phyloP scores from a whole-genome alignment of 1,140 invertebrate genomes.

The Tetragonula clypearis region DNA sequence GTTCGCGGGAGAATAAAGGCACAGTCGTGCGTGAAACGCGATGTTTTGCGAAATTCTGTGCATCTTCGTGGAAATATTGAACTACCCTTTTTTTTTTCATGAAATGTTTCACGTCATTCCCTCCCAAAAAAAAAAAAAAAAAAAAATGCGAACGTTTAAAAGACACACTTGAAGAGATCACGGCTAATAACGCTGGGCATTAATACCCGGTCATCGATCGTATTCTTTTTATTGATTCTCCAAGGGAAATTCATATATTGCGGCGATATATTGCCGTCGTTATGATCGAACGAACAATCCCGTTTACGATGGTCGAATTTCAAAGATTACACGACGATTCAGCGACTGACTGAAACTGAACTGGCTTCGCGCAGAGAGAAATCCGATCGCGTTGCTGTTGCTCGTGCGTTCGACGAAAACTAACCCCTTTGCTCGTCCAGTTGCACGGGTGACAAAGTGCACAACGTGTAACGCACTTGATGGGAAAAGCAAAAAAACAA shows the following conservation, averaged over 20 bases:
- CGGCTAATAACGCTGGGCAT: too few relatives aligned
- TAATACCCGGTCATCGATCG: too few relatives aligned
- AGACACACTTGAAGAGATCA: too few relatives aligned
- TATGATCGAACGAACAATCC: not conserved
- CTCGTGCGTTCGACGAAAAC: not conserved
- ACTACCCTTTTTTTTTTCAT: too few relatives aligned
- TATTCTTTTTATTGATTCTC: too few relatives aligned
- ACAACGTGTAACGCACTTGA: not conserved
- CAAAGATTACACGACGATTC: not conserved
- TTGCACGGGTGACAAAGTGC: not conserved
- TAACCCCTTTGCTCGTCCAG: not conserved
- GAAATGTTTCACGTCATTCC: too few relatives aligned
- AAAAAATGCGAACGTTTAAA: too few relatives aligned
- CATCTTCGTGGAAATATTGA: not conserved
- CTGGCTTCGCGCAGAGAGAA: not conserved
- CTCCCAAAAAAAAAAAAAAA: too few relatives aligned
- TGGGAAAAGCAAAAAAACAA: not conserved
- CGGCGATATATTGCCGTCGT: not conserved
- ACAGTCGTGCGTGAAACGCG: not conserved
- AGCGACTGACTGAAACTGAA: not conserved
- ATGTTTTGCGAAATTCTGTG: not conserved
- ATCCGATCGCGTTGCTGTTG: not conserved
- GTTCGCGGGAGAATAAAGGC: not conserved
- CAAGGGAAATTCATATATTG: not conserved
- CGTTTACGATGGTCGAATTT: slow-evolving; percentile 7